A percentile compares a stretch with the other conserved stretches of the same genome.
phyloP scores from a whole-genome alignment of 2,113 vertebrate genomes.

The Maccullochella peelii region DNA sequence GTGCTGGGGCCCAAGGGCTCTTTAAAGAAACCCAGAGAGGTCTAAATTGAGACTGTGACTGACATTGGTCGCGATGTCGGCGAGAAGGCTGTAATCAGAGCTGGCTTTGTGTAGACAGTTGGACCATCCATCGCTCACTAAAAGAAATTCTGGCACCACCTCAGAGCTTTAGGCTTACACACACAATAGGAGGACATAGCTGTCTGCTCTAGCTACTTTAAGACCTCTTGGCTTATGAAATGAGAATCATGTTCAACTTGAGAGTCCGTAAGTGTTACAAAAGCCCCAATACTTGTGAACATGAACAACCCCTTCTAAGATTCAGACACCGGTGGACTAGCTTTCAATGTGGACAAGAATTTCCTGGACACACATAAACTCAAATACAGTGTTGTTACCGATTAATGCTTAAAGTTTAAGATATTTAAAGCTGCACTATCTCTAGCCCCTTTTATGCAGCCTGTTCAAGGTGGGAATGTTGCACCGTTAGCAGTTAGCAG shows the following conservation, averaged over 20 bases:
- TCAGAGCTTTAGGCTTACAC: slow-evolving; percentile 44
- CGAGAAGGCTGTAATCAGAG: slow-evolving; percentile 79
- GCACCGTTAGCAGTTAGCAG: too few relatives aligned
- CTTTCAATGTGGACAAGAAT: background rate
- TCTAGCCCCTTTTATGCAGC: too few relatives aligned
- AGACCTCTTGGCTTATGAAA: slow-evolving; percentile 18
- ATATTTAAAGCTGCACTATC: background rate
- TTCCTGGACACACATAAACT: background rate
- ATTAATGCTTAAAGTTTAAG: background rate
- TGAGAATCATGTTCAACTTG: slow-evolving; percentile 26
- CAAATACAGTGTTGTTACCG: background rate
- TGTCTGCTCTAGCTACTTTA: slow-evolving; percentile 45
- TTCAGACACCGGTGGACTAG: background rate
- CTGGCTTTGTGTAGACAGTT: slow-evolving; percentile 67
- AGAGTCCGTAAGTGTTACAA: slow-evolving; percentile 13
- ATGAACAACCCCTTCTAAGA: background rate
- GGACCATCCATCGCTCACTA: slow-evolving; percentile 56
- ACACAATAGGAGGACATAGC: slow-evolving; percentile 50
- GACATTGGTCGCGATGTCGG: slow-evolving; percentile 72
- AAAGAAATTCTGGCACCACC: slow-evolving; percentile 49
- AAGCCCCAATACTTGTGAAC: background rate
- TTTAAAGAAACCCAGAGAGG: slow-evolving; percentile 72
- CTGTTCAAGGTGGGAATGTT: too few relatives aligned
- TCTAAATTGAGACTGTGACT: slow-evolving; percentile 79
- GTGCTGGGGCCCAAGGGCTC: slow-evolving; percentile 52